phyloP scores from a whole-genome alignment of 2,888 invertebrate genomes.

The Camponotus fellah region DNA sequence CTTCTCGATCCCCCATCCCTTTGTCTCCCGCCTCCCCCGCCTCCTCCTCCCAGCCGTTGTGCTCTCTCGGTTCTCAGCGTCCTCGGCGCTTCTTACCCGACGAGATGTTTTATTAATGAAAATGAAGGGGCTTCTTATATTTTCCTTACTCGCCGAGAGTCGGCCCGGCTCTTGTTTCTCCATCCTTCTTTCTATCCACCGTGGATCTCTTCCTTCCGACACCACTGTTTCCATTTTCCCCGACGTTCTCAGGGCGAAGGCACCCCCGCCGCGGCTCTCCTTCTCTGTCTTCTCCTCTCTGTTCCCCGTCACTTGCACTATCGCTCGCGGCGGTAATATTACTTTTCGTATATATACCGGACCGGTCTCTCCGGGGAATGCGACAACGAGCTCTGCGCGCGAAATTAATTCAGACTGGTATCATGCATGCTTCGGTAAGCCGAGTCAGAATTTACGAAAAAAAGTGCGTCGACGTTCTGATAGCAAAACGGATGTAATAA shows the following conservation, averaged over 20 bases:
- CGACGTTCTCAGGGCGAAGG: conserved; percentile 46
- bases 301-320: conserved; percentile 60
- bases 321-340: conserved; percentile 66
- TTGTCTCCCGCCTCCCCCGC: conserved; percentile 13
- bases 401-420: conserved; percentile 73
- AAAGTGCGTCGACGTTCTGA: conserved; percentile 29
- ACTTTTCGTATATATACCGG: conserved; percentile 65
- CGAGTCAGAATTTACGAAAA: conserved; percentile 51
- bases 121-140: conserved; percentile 79
- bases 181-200: conserved; percentile 41
- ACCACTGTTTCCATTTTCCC: conserved; percentile 61
- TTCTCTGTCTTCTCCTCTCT: conserved; percentile 12
- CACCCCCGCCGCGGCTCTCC: not conserved
- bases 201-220: conserved; percentile 46
- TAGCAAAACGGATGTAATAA: conserved; percentile 64
- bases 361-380: conserved; percentile 67
- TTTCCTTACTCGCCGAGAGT: conserved; percentile 65
- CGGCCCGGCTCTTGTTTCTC: conserved; percentile 26
- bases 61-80: conserved; percentile 26
- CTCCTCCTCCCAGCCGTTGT: conserved; percentile 24
- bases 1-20: conserved; percentile 30
- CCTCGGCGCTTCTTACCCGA: conserved; percentile 67
- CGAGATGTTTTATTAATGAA: conserved; percentile 82
- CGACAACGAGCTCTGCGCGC: conserved; percentile 71
- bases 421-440: conserved; percentile 67